Evolutionary conservation across 2,113 vertebrate species (phyloP).

Genomic region (Boleophthalmus pectinirostris): DNA sequence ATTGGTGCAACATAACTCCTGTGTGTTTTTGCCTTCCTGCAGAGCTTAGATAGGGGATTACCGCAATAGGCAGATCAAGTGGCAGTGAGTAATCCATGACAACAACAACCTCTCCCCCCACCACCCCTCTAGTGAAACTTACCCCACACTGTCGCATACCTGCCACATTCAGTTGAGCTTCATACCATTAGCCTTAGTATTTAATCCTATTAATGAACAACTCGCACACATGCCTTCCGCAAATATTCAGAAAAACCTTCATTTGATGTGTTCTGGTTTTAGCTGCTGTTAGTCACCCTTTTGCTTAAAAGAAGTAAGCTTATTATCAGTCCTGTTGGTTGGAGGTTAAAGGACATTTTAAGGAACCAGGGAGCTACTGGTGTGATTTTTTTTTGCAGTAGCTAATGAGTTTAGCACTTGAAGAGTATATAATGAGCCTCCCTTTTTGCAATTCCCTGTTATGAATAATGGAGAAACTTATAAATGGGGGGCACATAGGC

Average conservation of each 20-base stretch:
- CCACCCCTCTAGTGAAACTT: constrained; percentile 54
- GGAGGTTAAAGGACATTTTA: constrained; percentile 67
- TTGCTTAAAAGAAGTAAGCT: constrained; percentile 42
- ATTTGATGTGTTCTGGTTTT: constrained; percentile 68
- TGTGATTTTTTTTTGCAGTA: constrained; percentile 47
- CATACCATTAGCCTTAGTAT: constrained; percentile 66
- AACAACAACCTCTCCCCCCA: constrained; percentile 68
- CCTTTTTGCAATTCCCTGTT: constrained; percentile 63
- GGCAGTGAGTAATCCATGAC: constrained; percentile 76
- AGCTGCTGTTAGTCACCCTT: constrained; percentile 59
- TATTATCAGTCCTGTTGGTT: constrained; percentile 56
- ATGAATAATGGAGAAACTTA: constrained; percentile 72
- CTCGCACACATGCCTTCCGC: constrained; percentile 51
- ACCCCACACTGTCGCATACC: constrained; percentile 63
- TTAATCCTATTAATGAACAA: constrained; percentile 77
- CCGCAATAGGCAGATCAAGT: constrained; percentile 74
- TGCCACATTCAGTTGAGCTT: constrained; percentile 68
- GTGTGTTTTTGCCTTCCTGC: constrained; percentile 68
- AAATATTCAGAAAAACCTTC: constrained; percentile 53
- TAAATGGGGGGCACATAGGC: constrained; percentile 56
- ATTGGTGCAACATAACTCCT: constrained; percentile 65
- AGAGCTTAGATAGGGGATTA: constrained; percentile 74
- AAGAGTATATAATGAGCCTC: constrained; percentile 74
- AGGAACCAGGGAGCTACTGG: constrained; percentile 47
- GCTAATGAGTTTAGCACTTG: constrained; percentile 71